Conservation (phyloP, 2,113 vertebrate species). For the Sus scrofa region DNA sequence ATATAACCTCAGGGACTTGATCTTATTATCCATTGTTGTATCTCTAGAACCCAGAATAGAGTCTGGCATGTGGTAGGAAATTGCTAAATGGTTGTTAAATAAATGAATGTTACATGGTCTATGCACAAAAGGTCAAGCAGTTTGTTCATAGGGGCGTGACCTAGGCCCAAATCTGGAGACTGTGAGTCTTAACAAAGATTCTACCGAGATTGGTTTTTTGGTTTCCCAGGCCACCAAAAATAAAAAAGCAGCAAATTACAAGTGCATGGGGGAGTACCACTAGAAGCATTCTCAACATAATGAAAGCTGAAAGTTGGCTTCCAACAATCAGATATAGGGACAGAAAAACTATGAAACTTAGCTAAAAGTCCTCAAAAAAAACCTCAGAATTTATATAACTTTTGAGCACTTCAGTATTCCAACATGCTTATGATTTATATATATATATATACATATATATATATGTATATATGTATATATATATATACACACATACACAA, state of each 20-base stretch:
- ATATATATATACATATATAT: neutral
- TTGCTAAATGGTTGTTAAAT: constrained; percentile 56
- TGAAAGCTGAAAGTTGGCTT: constrained; percentile 58
- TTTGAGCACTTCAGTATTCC: neutral
- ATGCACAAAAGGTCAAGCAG: constrained; percentile 45
- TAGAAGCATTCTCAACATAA: constrained; percentile 33
- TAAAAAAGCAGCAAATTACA: constrained; percentile 64
- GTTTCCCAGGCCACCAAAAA: constrained; percentile 66
- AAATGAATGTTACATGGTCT: constrained; percentile 53
- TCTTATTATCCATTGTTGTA: neutral
- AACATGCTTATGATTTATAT: neutral
- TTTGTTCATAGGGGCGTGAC: constrained; percentile 31
- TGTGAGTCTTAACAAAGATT: constrained; percentile 48
- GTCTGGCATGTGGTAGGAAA: neutral
- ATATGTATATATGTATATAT: neutral
- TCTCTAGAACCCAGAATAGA: constrained; percentile 48
- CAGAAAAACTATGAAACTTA: neutral
- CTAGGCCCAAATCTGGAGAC: constrained; percentile 40
- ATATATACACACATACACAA: neutral
- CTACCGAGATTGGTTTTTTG: constrained; percentile 47
- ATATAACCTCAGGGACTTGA: neutral
- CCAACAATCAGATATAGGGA: neutral
- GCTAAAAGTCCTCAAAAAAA: neutral
- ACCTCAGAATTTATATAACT: constrained; percentile 11
- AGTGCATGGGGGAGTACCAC: neutral